These are phyloP conservation scores for Psittacula derbiana DNA, from an alignment of 2,797 vertebrate species.

Conservation along the genomic window DNA sequence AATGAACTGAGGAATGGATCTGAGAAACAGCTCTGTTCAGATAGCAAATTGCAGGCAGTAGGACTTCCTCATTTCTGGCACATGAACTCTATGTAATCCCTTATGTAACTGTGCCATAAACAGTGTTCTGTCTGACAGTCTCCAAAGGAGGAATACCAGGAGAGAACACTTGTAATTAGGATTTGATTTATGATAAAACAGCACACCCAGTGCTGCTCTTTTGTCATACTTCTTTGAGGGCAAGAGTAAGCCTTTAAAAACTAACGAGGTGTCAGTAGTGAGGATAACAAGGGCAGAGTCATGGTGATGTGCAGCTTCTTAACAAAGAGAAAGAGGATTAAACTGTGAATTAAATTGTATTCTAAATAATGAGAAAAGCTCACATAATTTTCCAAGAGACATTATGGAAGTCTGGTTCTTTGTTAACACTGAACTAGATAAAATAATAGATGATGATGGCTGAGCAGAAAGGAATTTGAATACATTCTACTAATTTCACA, in stretches of 20 bases:
- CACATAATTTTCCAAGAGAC: neutral
- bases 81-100: neutral
- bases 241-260: neutral
- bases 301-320: neutral
- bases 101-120: neutral
- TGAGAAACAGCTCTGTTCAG: neutral
- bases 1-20: neutral
- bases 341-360: neutral
- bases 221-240: neutral
- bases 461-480: neutral
- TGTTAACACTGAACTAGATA: neutral
- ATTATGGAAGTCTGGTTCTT: neutral
- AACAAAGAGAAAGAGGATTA: neutral
- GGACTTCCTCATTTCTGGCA: neutral
- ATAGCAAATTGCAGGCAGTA: neutral
- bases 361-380: constrained; percentile 3
- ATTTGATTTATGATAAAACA: constrained; percentile 14
- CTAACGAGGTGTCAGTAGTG: neutral
- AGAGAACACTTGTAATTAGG: neutral
- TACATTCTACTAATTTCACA: neutral
- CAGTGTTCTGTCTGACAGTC: neutral
- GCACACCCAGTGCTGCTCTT: neutral
- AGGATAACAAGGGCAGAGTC: neutral
- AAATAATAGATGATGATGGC: neutral
- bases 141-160: neutral